Percentiles rank a stretch among this genome's conserved stretches.
Conservation (phyloP, 2,113 vertebrate genomes). For the Lates calcarifer region DNA sequence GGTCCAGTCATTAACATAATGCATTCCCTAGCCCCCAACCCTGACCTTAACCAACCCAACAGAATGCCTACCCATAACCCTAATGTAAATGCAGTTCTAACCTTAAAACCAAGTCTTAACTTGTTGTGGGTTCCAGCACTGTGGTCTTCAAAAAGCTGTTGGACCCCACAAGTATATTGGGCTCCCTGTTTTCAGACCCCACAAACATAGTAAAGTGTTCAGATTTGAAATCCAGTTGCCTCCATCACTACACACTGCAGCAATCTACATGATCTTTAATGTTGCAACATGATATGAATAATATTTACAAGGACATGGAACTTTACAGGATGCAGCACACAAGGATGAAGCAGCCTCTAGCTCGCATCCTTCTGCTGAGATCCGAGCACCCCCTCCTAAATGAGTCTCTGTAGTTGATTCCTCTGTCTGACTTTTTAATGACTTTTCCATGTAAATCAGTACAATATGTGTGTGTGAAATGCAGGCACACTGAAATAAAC, state of each 20-base stretch:
- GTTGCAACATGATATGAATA: not conserved
- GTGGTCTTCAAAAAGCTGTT: no score
- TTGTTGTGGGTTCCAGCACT: no score
- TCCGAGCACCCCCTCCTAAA: not conserved
- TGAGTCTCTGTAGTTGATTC: not conserved
- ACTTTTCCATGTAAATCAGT: conserved; percentile 25
- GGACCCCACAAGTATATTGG: no score
- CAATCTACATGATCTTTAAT: not conserved
- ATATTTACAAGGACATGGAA: not conserved
- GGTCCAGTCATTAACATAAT: no score
- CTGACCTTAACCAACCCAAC: no score
- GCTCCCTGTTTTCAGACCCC: no score
- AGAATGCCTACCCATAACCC: no score
- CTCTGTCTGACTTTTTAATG: not conserved
- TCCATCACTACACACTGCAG: not conserved
- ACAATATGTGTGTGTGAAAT: not conserved
- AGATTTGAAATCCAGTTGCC: conserved; percentile 8
- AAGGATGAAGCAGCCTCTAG: not conserved
- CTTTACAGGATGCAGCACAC: not conserved
- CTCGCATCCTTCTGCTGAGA: not conserved
- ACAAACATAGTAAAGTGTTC: no score
- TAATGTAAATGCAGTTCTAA: no score
- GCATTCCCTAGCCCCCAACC: no score
- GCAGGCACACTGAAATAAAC: conserved; percentile 8
- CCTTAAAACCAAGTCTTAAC: no score